These are phyloP conservation scores for Drosophila parthenogenetica DNA, from an alignment of 2,888 invertebrate species.

Conservation along the genomic window DNA sequence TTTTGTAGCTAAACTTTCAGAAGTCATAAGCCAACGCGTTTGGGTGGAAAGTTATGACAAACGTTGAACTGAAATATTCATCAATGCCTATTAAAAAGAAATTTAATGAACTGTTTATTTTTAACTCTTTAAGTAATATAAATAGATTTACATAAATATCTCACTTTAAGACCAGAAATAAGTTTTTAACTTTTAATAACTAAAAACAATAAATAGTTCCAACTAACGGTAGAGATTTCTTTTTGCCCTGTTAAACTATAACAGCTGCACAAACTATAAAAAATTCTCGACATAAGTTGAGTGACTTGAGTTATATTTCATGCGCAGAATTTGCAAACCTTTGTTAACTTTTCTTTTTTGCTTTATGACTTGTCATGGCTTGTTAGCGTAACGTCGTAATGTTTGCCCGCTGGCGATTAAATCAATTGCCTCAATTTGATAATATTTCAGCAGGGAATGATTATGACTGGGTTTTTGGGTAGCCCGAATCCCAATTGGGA, in stretches of 20 bases:
- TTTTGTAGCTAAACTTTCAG: no score
- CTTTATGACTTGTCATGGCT: slow-evolving; percentile 16
- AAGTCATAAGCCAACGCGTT: no score
- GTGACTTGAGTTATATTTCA: background rate
- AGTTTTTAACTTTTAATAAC: no score
- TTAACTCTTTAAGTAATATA: no score
- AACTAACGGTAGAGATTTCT: background rate
- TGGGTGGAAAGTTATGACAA: no score
- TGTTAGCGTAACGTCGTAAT: slow-evolving; percentile 12
- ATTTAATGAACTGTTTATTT: no score
- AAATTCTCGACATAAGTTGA: background rate
- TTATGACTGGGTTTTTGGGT: slow-evolving; percentile 58
- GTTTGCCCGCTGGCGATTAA: slow-evolving; percentile 64
- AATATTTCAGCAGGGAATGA: slow-evolving; percentile 83
- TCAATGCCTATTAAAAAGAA: no score
- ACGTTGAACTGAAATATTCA: no score
- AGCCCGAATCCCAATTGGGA: slow-evolving; percentile 27
- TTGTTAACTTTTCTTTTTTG: slow-evolving; percentile 19
- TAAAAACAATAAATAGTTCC: no score
- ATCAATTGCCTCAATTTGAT: slow-evolving; percentile 82
- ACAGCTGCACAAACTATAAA: background rate
- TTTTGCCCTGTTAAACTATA: background rate
- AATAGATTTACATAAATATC: no score
- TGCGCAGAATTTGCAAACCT: background rate
- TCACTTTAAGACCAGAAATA: no score